Percentiles rank a stretch among this genome's conserved stretches.
Evolutionary conservation across 2,797 vertebrate species (phyloP).

Genomic region (Lacerta bilineata): DNA sequence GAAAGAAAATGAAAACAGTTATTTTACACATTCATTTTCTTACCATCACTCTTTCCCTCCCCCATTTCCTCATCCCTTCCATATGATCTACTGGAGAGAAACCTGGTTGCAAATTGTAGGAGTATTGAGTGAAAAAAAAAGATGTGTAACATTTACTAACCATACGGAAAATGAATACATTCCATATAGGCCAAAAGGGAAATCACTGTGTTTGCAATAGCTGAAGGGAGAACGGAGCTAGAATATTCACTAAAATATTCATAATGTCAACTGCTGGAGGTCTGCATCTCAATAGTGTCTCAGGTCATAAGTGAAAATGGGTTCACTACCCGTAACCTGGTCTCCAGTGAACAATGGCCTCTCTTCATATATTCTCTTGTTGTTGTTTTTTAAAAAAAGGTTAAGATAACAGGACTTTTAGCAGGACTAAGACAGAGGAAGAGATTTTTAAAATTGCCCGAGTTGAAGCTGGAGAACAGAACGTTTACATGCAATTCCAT

Average conservation of each 20-base stretch:
- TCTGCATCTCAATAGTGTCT: slow-evolving; percentile 67
- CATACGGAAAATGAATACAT: slow-evolving; percentile 61
- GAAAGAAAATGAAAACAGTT: slow-evolving; percentile 18
- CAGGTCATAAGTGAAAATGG: slow-evolving; percentile 69
- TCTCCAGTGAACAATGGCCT: slow-evolving; percentile 55
- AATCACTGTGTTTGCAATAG: slow-evolving; percentile 62
- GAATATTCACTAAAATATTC: slow-evolving; percentile 71
- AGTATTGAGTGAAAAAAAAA: slow-evolving; percentile 45
- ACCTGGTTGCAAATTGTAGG: background rate
- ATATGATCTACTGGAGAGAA: slow-evolving; percentile 6
- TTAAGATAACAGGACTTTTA: slow-evolving; percentile 47
- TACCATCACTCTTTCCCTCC: slow-evolving; percentile 20
- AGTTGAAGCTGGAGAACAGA: slow-evolving; percentile 20
- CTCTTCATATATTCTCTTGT: slow-evolving; percentile 21
- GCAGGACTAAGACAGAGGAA: slow-evolving; percentile 46
- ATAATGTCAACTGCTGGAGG: slow-evolving; percentile 71
- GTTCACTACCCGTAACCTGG: slow-evolving; percentile 59
- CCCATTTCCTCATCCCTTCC: slow-evolving; percentile 5
- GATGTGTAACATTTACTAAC: slow-evolving; percentile 13
- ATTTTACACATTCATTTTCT: slow-evolving; percentile 14
- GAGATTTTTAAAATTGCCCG: slow-evolving; percentile 23
- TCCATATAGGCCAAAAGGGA: slow-evolving; percentile 61
- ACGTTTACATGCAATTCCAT: background rate
- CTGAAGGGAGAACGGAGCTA: slow-evolving; percentile 59
- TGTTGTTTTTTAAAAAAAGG: background rate